Conservation (phyloP, 1,140 invertebrate genomes). For the Trichoplusia ni region DNA sequence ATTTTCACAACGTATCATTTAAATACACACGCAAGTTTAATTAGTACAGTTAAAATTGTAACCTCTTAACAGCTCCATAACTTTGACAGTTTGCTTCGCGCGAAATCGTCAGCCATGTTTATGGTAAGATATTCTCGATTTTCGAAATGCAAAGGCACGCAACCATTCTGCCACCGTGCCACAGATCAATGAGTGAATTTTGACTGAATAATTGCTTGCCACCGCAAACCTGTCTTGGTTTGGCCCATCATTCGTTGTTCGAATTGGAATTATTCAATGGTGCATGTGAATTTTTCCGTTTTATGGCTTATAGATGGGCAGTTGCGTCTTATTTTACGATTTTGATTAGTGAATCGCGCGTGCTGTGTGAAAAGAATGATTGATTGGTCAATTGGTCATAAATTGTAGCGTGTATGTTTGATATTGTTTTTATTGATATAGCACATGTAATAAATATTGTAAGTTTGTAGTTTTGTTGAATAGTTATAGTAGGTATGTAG, state of each 20-base stretch:
- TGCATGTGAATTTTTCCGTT: conserved; percentile 16
- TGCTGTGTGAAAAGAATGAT: conserved; percentile 12
- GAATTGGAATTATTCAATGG: conserved; percentile 24
- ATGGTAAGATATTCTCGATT: conserved; percentile 26
- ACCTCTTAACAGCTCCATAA: conserved; percentile 12
- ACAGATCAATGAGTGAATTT: conserved; percentile 28
- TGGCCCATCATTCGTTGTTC: conserved; percentile 15
- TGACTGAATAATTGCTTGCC: conserved; percentile 29
- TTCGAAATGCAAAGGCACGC: conserved; percentile 20
- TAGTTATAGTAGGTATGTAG: too few species aligned
- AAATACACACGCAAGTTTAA: conserved; percentile 4
- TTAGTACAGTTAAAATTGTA: neutral
- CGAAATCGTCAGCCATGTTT: conserved; percentile 23
- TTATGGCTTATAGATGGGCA: conserved; percentile 11
- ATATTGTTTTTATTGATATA: neutral
- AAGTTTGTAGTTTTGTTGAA: too few species aligned
- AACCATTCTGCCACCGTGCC: conserved; percentile 22
- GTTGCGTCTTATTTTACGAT: neutral
- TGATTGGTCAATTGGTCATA: conserved; percentile 7
- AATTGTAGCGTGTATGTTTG: neutral
- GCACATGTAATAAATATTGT: too few species aligned
- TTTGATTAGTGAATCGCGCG: conserved; percentile 15
- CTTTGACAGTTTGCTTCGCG: conserved; percentile 11
- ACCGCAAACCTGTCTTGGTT: conserved; percentile 14
- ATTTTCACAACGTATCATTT: too few species aligned